Percentiles rank a stretch among this genome's conserved stretches.
phyloP scores from a whole-genome alignment of 2,797 vertebrate species.

The Decapterus maruadsi region DNA sequence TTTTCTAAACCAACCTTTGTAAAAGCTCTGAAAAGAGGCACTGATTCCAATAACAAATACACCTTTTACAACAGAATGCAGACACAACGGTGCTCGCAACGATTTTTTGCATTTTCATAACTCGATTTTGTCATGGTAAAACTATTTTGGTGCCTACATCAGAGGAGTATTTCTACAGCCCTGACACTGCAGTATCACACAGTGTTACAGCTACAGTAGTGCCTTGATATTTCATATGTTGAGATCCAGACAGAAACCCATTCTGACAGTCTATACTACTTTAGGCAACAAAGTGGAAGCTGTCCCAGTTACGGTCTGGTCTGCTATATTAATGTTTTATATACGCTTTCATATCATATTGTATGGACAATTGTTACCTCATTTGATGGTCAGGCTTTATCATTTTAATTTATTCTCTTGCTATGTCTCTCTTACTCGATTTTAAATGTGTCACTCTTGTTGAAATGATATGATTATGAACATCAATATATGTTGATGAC shows the following conservation, averaged over 20 bases:
- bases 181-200: constrained; percentile 67
- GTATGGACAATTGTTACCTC: constrained; percentile 62
- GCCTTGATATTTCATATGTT: constrained; percentile 91
- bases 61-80: constrained; percentile 60
- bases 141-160: constrained; percentile 89
- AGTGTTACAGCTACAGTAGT: constrained; percentile 87
- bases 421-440: constrained; percentile 29
- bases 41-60: constrained; percentile 51
- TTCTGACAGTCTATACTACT: constrained; percentile 45
- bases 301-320: constrained; percentile 43
- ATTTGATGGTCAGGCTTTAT: constrained; percentile 49
- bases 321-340: constrained; percentile 43
- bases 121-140: constrained; percentile 85
- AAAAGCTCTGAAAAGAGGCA: constrained; percentile 51
- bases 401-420: constrained; percentile 52
- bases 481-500: constrained; percentile 54
- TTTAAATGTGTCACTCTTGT: constrained; percentile 41
- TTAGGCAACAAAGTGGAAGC: constrained; percentile 47
- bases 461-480: constrained; percentile 53
- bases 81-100: constrained; percentile 85
- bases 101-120: constrained; percentile 90
- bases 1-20: constrained; percentile 76
- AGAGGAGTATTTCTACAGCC: constrained; percentile 86
- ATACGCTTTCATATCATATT: constrained; percentile 48
- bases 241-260: constrained; percentile 56